Percentiles rank a stretch among this genome's conserved stretches.
Conservation (phyloP, 2,797 vertebrate species). For the Allobates femoralis region DNA sequence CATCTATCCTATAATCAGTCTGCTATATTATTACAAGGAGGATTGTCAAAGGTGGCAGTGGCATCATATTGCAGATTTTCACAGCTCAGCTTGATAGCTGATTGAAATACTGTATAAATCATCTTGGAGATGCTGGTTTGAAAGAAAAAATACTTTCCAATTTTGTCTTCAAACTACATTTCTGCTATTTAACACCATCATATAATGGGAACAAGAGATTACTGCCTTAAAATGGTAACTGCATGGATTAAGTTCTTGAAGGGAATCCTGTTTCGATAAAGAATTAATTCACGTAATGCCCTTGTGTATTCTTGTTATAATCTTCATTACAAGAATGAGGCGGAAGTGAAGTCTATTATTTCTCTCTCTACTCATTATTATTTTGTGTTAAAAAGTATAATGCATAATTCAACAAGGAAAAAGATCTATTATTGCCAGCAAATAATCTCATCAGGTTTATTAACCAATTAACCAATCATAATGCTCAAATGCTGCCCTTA, state of each 20-base stretch:
- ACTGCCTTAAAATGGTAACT: constrained; percentile 54
- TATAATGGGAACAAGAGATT: constrained; percentile 50
- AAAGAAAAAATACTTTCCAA: constrained; percentile 37
- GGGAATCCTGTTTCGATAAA: constrained; percentile 56
- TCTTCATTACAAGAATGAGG: constrained; percentile 58
- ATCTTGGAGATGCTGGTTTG: constrained; percentile 16
- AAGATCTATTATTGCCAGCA: constrained; percentile 17
- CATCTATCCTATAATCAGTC: constrained; percentile 12
- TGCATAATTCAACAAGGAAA: constrained; percentile 37
- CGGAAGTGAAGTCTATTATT: constrained; percentile 57
- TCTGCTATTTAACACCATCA: constrained; percentile 40
- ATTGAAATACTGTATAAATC: constrained; percentile 42
- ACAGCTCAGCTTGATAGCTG: neutral
- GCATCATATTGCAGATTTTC: constrained; percentile 17
- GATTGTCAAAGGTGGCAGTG: constrained; percentile 18
- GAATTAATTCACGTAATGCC: constrained; percentile 55
- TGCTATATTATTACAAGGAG: constrained; percentile 12
- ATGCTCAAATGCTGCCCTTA: constrained; percentile 14
- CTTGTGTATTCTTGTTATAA: constrained; percentile 60
- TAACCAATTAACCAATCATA: constrained; percentile 20
- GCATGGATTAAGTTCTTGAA: constrained; percentile 60
- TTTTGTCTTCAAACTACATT: constrained; percentile 32
- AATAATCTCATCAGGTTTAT: constrained; percentile 37
- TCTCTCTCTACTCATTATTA: constrained; percentile 55
- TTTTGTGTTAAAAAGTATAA: constrained; percentile 49